A percentile compares a stretch with the other conserved stretches of the same genome.
Conservation (phyloP, 2,888 invertebrate species). For the Napeogenes inachia region DNA sequence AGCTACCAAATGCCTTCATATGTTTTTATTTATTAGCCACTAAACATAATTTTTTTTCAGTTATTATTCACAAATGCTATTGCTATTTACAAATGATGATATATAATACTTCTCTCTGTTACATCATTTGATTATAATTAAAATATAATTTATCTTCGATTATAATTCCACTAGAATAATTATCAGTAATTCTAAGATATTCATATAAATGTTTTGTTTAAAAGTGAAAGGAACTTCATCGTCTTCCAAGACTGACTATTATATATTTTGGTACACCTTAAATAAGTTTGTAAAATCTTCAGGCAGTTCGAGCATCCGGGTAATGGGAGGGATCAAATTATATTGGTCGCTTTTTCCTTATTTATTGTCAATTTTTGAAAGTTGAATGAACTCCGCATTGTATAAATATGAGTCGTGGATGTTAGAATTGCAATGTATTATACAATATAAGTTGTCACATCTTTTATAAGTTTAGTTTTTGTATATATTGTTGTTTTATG, state of each 20-base stretch:
- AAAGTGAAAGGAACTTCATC: conserved; percentile 46
- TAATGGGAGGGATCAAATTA: background rate
- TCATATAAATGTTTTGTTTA: conserved; percentile 8
- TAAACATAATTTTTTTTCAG: too few relatives aligned
- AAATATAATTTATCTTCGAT: too few relatives aligned
- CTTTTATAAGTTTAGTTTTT: conserved; percentile 16
- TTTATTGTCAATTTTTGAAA: background rate
- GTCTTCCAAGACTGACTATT: conserved; percentile 63
- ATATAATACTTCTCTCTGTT: too few relatives aligned
- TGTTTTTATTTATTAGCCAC: too few relatives aligned
- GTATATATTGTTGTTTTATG: conserved; percentile 19
- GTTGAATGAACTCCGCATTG: background rate
- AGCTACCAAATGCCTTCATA: too few relatives aligned
- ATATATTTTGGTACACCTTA: conserved; percentile 36
- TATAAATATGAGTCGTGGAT: background rate
- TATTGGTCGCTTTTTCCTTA: background rate
- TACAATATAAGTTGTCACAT: conserved; percentile 10
- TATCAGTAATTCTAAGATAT: background rate
- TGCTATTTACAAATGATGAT: too few relatives aligned
- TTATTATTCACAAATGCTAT: too few relatives aligned
- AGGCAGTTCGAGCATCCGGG: background rate
- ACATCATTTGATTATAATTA: too few relatives aligned
- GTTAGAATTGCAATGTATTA: conserved; percentile 10
- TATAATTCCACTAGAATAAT: background rate
- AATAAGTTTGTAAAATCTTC: conserved; percentile 21